Conservation (phyloP, 2,113 vertebrate species). For the Melanerpes formicivorus region DNA sequence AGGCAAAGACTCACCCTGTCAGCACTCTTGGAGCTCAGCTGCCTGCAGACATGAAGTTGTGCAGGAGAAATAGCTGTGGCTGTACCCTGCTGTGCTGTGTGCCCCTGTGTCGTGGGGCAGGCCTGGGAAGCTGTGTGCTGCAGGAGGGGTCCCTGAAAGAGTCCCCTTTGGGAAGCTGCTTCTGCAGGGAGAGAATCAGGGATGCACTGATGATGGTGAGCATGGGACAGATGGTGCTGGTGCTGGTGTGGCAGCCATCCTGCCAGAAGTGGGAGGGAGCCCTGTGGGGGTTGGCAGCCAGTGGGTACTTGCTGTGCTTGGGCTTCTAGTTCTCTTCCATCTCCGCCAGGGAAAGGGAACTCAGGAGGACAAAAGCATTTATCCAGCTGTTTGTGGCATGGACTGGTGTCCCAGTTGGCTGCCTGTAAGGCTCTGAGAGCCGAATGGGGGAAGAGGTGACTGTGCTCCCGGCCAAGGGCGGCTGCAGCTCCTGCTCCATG, state of each 20-base stretch:
- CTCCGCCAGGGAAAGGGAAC: background rate
- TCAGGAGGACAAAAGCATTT: background rate
- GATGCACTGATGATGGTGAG: accelerated
- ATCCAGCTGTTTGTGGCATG: background rate
- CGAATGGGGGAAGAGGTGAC: slow-evolving; percentile 25
- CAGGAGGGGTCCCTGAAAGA: background rate
- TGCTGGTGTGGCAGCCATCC: accelerated
- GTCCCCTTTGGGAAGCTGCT: background rate
- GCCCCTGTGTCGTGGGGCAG: background rate
- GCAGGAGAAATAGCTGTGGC: background rate
- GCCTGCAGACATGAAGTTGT: background rate
- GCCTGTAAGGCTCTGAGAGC: background rate
- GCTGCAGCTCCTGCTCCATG: background rate
- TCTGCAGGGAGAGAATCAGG: background rate
- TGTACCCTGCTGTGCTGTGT: accelerated
- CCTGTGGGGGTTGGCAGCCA: background rate
- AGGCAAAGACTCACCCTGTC: slow-evolving; percentile 46
- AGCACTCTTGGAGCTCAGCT: slow-evolving; percentile 7
- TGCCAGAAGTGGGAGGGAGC: background rate
- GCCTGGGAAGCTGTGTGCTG: background rate
- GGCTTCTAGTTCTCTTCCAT: background rate
- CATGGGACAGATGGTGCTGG: background rate
- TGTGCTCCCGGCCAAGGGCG: background rate
- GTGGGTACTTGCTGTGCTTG: background rate
- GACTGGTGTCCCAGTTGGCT: slow-evolving; percentile 32